Evolutionary conservation across 1,140 invertebrate species (phyloP).

Genomic region (Heterodera carotae): DNA sequence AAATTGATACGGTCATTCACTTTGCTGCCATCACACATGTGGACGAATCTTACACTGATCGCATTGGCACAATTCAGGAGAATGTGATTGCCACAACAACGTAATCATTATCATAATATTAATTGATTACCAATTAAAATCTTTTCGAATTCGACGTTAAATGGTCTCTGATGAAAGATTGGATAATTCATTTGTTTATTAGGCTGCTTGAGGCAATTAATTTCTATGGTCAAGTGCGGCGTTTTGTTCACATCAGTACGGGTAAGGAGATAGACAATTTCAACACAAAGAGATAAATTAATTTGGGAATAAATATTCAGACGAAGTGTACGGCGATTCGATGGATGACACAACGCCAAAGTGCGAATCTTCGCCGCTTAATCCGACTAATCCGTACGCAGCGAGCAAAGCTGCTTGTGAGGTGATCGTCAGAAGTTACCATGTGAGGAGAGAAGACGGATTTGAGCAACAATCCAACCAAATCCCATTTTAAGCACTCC

Average conservation of each 20-base stretch:
- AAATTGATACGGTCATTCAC: constrained; percentile 59
- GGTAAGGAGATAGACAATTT: constrained; percentile 47
- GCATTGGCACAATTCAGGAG: constrained; percentile 65
- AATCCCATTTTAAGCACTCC: constrained; percentile 60
- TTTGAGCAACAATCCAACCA: not conserved
- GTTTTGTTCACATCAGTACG: constrained; percentile 65
- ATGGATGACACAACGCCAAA: constrained; percentile 55
- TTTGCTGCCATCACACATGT: constrained; percentile 66
- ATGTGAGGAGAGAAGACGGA: constrained; percentile 43
- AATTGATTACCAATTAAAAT: too few species aligned
- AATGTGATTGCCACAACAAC: constrained; percentile 63
- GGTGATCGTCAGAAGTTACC: constrained; percentile 58
- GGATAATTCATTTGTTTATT: not conserved
- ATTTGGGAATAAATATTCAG: constrained; percentile 32
- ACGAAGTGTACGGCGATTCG: constrained; percentile 65
- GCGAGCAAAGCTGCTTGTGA: constrained; percentile 64
- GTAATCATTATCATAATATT: not conserved
- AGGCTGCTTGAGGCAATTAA: constrained; percentile 58
- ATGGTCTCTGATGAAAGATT: too few species aligned
- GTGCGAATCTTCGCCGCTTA: constrained; percentile 54
- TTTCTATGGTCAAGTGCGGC: constrained; percentile 40
- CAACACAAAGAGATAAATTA: constrained; percentile 7
- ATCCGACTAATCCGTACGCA: constrained; percentile 66
- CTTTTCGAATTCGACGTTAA: too few species aligned
- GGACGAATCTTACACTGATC: constrained; percentile 65